phyloP scores from a whole-genome alignment of 2,888 invertebrate species.

The Parthenolecanium corni region DNA sequence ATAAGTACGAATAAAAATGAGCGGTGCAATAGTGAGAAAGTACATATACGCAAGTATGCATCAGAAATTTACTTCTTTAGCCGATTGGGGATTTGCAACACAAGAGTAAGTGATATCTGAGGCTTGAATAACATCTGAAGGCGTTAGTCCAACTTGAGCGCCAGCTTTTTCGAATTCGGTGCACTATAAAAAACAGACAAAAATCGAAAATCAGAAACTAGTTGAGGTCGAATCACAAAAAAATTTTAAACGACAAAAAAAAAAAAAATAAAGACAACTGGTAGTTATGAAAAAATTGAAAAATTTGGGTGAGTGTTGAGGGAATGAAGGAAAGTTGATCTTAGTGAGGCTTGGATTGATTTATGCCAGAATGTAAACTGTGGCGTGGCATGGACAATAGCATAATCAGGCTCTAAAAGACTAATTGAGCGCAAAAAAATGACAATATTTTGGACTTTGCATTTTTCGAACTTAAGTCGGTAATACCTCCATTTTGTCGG shows the following conservation, averaged over 20 bases:
- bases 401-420: no score
- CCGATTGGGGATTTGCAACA: constrained; percentile 84
- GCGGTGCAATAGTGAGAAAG: neutral
- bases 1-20: neutral
- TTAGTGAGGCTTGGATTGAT: no score
- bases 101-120: constrained; percentile 94
- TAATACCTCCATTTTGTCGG: no score
- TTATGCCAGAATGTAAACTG: no score
- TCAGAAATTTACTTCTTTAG: constrained; percentile 65
- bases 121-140: constrained; percentile 80
- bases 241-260: neutral
- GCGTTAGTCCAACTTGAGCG: constrained; percentile 74
- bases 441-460: no score
- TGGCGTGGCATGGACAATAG: no score
- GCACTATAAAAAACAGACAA: constrained; percentile 48
- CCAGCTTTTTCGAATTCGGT: constrained; percentile 75
- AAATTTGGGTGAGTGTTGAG: no score
- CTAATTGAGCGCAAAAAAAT: no score
- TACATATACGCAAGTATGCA: neutral
- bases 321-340: no score
- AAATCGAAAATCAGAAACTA: neutral
- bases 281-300: neutral
- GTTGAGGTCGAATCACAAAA: neutral
- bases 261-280: neutral
- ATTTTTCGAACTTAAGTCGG: no score